Evolutionary conservation across 37 sponge, comb jelly and placozoan genomes (phyloP).

Genomic region (Cladorhizidae sp.): DNA sequence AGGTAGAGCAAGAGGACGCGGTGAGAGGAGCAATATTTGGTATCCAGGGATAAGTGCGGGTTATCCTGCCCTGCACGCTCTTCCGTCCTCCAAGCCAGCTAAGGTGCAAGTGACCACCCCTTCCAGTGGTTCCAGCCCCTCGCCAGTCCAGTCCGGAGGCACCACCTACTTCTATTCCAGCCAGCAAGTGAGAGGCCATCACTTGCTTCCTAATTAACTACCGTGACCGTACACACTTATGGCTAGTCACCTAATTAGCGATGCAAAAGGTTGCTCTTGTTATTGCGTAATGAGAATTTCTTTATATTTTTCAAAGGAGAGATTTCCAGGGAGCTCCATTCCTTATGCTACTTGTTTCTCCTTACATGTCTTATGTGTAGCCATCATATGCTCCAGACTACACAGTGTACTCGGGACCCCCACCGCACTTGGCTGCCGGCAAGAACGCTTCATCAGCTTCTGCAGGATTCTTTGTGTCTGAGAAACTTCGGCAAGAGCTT

Average conservation of each 20-base stretch:
- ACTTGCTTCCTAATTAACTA: no score
- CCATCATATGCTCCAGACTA: constrained; percentile 21
- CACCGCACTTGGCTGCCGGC: constrained; percentile 8
- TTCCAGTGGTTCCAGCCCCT: not conserved
- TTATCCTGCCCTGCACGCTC: constrained; percentile 4
- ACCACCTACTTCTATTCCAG: constrained; percentile 49
- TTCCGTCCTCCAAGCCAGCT: constrained; percentile 14
- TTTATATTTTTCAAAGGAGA: no score
- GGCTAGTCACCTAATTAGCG: no score
- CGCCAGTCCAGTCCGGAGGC: constrained; percentile 51
- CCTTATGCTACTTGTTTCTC: not conserved
- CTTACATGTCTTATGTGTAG: not conserved
- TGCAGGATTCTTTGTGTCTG: constrained; percentile 17
- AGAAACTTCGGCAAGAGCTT: constrained; percentile 30
- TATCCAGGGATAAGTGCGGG: not conserved
- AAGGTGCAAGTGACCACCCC: not conserved
- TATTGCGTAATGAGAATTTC: no score
- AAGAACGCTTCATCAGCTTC: not conserved
- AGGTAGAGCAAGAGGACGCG: not conserved
- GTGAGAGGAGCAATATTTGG: not conserved
- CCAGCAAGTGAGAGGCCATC: constrained; percentile 28
- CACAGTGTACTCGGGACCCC: constrained; percentile 14
- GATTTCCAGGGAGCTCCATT: not conserved
- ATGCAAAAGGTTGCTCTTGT: no score
- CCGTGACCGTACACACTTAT: no score